Percentiles rank a stretch among this genome's conserved stretches.
Conservation (phyloP, 2,113 vertebrate species). For the Ceratotherium simum region DNA sequence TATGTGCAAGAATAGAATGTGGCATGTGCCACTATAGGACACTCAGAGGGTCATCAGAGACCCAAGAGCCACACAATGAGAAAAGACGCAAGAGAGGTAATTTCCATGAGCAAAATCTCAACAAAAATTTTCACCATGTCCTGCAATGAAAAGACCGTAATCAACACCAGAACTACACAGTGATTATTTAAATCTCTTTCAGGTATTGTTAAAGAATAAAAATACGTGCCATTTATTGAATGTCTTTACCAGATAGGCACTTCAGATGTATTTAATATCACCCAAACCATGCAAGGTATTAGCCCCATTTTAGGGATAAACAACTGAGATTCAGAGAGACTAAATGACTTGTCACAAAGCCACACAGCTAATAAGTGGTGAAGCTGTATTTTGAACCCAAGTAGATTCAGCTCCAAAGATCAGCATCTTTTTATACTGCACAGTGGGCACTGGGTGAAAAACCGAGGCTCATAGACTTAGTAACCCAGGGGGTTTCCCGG, state of each 20-base stretch:
- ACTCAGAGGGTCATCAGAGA: background rate
- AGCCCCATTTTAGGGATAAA: background rate
- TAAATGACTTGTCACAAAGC: background rate
- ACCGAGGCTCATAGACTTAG: background rate
- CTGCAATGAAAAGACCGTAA: background rate
- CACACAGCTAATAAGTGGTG: background rate
- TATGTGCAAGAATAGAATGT: background rate
- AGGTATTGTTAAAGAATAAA: background rate
- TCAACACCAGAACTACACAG: background rate
- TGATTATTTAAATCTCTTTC: background rate
- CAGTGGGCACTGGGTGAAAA: background rate
- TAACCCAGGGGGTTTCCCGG: background rate
- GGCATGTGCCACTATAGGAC: background rate
- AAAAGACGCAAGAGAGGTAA: background rate
- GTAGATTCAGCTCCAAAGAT: background rate
- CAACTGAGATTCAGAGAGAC: background rate
- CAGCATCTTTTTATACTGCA: background rate
- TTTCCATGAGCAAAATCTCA: conserved; percentile 12
- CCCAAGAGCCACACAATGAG: background rate
- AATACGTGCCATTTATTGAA: background rate
- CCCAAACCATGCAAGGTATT: background rate
- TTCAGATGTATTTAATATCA: background rate
- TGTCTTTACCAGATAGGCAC: background rate
- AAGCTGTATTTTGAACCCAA: background rate
- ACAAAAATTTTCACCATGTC: background rate